Base-by-base conservation (phyloP, 2,113 vertebrate species). In the Proterorhinus semilunaris region DNA sequence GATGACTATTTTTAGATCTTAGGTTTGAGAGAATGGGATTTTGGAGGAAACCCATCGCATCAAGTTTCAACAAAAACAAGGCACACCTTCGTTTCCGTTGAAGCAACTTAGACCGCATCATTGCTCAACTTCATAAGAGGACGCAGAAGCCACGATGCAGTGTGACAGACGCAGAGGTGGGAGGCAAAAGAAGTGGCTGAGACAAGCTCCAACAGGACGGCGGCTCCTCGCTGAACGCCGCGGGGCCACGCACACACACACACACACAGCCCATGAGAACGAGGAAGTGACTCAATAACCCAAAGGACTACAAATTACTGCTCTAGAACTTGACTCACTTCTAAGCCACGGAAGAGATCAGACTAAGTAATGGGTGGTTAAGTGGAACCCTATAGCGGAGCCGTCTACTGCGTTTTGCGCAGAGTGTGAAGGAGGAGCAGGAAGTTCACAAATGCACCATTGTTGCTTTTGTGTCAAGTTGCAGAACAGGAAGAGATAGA, bases 161-260 rank as follows among this genome's bases (percentile, higher is more conserved):
- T 86, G 68, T 80, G 87, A 83, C 78, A 87, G 75, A 74, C 75
- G 82, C 75, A 82, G 77, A 85, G 75, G 88, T 88, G 85, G 87
- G 87, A 87, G 89, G 85, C 78, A 86, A n/a, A n/a, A 81, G 83
- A 85, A 80, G 82, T 82, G 78, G 69, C 57, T 36, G 72, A 80
- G 89, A 88, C 82, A 78, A 76, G 82, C 78, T 71, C 51, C 51
- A 81, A 77, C 83, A 86, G 69, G 74, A 86, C 75, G 68, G 71
- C 83, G 83, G 78, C 62, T 72, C 21, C 72, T 77, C n/a, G n/a
- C 45, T 75, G 71, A 81, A 82, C 69, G 73, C 75, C 74, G 74
- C 75, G 13, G 69, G 21, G 55, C 63, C 69, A 78, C 47, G 68
- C 51, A 62, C 54, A 53, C 66, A 67, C 74, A 53, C 66, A 67